A percentile compares a stretch with the other conserved stretches of the same genome.
phyloP scores from a whole-genome alignment of 2,797 vertebrate genomes.

The Leptodactylus fallax region DNA sequence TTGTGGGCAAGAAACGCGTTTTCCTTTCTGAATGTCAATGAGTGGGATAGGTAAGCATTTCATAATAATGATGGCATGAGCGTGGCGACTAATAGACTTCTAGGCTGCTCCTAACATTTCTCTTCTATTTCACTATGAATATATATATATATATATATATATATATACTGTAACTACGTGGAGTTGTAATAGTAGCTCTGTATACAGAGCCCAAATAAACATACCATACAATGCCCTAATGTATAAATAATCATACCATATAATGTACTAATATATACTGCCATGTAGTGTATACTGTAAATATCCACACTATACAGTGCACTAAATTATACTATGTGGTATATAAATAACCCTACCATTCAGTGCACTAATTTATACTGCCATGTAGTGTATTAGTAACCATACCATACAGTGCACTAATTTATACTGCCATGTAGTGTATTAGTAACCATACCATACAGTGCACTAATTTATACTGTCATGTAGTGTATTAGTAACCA shows the following conservation, averaged over 20 bases:
- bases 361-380: not conserved
- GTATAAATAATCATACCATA: not conserved
- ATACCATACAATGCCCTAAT: not conserved
- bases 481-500: not conserved
- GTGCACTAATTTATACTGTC: not conserved
- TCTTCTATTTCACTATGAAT: too few species aligned
- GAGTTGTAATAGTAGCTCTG: slow-evolving; percentile 59
- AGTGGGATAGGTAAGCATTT: slow-evolving; percentile 64
- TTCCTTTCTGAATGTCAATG: slow-evolving; percentile 69
- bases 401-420: not conserved
- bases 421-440: not conserved
- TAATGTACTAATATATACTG: not conserved
- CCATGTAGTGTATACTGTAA: not conserved
- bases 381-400: not conserved
- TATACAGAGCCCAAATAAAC: not conserved
- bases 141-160: too few species aligned
- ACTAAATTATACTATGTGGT: not conserved
- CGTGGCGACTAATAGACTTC: slow-evolving; percentile 57
- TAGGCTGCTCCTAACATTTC: slow-evolving; percentile 15
- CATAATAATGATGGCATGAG: slow-evolving; percentile 35
- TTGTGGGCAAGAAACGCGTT: slow-evolving; percentile 70
- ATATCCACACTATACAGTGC: not conserved
- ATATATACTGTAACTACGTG: not conserved
- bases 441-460: not conserved
- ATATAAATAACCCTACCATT: not conserved